A percentile compares a stretch with the other conserved stretches of the same genome.
These are phyloP conservation scores for Halesus radiatus DNA, from an alignment of 1,140 invertebrate genomes.

Conservation along the genomic window DNA sequence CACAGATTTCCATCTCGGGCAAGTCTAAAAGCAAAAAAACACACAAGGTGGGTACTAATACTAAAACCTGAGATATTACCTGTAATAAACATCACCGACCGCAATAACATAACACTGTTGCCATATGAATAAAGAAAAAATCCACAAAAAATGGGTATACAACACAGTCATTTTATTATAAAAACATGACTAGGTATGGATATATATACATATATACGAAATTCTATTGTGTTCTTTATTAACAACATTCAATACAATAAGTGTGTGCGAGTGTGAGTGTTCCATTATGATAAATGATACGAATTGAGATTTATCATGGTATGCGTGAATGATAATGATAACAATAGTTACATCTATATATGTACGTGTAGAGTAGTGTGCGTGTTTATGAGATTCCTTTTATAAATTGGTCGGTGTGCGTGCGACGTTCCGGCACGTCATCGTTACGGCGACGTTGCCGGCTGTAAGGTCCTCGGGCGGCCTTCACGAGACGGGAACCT, in stretches of 20 bases:
- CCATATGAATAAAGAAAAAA: constrained; percentile 6
- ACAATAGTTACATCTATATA: neutral
- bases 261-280: no score
- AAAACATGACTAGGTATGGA: neutral
- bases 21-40: no score
- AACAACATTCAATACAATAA: no score
- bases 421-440: constrained; percentile 21
- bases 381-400: constrained; percentile 6
- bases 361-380: neutral
- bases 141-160: neutral
- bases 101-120: constrained; percentile 7
- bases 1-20: no score
- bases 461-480: neutral
- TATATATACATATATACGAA: constrained; percentile 3
- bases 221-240: constrained; percentile 20
- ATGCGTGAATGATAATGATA: no score
- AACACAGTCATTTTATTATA: neutral
- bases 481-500: neutral
- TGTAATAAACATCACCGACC: neutral
- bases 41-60: no score
- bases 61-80: no score
- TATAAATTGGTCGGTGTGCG: constrained; percentile 5
- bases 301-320: no score
- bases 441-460: neutral
- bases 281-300: no score